Evolutionary conservation across 92 coral and sea anemone species (phyloP).

Genomic region (Actinostola sp.): DNA sequence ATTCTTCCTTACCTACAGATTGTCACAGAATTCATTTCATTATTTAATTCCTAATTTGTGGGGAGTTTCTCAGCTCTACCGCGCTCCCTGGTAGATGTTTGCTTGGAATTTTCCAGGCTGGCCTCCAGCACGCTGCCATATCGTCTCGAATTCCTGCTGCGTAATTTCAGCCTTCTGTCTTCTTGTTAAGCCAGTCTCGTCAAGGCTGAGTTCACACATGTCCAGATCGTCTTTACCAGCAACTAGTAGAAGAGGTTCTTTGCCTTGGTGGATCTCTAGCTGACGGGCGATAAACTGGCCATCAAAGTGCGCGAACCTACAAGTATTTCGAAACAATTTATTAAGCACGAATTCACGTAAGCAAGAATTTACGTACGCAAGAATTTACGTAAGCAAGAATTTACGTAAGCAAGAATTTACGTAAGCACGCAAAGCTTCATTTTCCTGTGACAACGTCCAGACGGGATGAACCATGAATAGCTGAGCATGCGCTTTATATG

Average conservation of each 20-base stretch:
- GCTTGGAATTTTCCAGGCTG: slow-evolving; percentile 77
- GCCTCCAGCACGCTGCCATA: slow-evolving; percentile 85
- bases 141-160: slow-evolving; percentile 77
- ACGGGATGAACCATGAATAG: too few relatives aligned
- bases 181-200: slow-evolving; percentile 85
- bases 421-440: too few relatives aligned
- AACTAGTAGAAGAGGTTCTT: slow-evolving; percentile 72
- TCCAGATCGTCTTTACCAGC: slow-evolving; percentile 98
- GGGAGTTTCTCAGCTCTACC: not conserved
- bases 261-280: slow-evolving; percentile 86
- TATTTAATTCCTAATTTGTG: not conserved
- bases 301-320: slow-evolving; percentile 98
- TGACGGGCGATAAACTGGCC: slow-evolving; percentile 99
- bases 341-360: too few relatives aligned
- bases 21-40: not conserved
- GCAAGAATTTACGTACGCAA: too few relatives aligned
- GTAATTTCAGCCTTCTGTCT: slow-evolving; percentile 90
- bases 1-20: not conserved
- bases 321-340: too few relatives aligned
- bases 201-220: slow-evolving; percentile 96
- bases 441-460: too few relatives aligned
- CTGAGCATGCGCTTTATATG: too few relatives aligned
- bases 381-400: too few relatives aligned
- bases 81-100: slow-evolving; percentile 57
- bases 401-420: too few relatives aligned